A percentile compares a stretch with the other conserved stretches of the same genome.
These are phyloP conservation scores for Poecile montanus DNA, from an alignment of 2,797 vertebrate genomes.

Conservation along the genomic window DNA sequence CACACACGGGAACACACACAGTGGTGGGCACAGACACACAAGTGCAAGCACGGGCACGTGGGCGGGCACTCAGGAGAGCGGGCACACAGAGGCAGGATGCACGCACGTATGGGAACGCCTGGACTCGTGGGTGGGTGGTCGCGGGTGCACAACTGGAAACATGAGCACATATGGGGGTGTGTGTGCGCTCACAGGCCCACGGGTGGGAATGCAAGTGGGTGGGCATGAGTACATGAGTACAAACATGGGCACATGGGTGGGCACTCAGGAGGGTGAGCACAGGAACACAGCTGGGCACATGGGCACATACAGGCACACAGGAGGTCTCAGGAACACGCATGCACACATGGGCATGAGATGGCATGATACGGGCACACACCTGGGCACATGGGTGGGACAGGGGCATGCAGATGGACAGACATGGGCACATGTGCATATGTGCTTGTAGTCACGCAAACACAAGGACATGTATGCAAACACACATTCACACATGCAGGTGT, in stretches of 20 bases:
- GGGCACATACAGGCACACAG: not conserved
- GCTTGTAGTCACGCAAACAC: not conserved
- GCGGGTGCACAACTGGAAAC: not conserved
- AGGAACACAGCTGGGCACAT: not conserved
- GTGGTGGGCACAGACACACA: not conserved
- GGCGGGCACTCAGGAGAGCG: not conserved
- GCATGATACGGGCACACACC: not conserved
- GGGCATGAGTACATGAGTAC: not conserved
- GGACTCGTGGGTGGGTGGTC: not conserved
- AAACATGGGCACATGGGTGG: not conserved
- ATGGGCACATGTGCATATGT: too few relatives aligned
- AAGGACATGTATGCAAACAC: not conserved
- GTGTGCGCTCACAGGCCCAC: not conserved
- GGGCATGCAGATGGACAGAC: not conserved
- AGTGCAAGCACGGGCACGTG: too few relatives aligned
- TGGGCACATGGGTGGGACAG: not conserved
- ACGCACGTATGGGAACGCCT: not conserved
- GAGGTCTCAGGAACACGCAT: not conserved
- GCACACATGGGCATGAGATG: not conserved
- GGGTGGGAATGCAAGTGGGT: not conserved
- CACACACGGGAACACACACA: rapidly evolving
- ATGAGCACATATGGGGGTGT: too few relatives aligned
- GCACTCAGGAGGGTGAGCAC: not conserved
- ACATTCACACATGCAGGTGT: not conserved
- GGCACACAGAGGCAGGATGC: too few relatives aligned